A percentile compares a stretch with the other conserved stretches of the same genome.
phyloP scores from a whole-genome alignment of 2,113 vertebrate genomes.

The Eonycteris spelaea region DNA sequence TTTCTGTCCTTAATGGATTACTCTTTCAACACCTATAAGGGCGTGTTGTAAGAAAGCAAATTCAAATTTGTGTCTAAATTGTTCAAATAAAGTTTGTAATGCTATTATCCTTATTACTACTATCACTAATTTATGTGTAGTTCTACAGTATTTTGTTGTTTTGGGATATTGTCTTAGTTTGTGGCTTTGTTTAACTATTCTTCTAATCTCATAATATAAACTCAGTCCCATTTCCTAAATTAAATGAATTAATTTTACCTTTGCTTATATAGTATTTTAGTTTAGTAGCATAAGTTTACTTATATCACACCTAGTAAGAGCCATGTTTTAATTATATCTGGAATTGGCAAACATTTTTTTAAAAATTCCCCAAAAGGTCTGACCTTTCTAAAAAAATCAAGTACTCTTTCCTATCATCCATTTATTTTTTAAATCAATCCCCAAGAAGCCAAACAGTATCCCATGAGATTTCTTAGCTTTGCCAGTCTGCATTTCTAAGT shows the following conservation, averaged over 20 bases:
- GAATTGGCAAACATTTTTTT: slow-evolving; percentile 42
- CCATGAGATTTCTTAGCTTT: not conserved
- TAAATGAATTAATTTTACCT: slow-evolving; percentile 20
- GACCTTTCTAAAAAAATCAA: not conserved
- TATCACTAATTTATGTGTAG: not conserved
- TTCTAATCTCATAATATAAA: not conserved
- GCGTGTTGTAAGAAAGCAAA: not conserved
- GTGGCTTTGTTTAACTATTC: not conserved
- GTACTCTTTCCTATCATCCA: not conserved
- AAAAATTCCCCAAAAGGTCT: not conserved
- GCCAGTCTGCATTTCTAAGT: not conserved
- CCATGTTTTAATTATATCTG: not conserved
- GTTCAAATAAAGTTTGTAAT: not conserved
- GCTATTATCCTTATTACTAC: not conserved
- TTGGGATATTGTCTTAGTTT: not conserved
- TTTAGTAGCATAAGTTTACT: slow-evolving; percentile 33
- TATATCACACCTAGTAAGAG: not conserved
- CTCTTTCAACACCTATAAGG: not conserved
- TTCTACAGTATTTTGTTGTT: not conserved
- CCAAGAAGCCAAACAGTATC: not conserved
- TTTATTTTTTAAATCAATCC: slow-evolving; percentile 46
- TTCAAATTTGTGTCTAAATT: not conserved
- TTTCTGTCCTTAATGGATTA: slow-evolving; percentile 30
- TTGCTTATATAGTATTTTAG: not conserved
- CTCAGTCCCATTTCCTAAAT: not conserved